Percentiles rank a stretch among this genome's conserved stretches.
Evolutionary conservation across 2,797 vertebrate species (phyloP).

Genomic region (Gadopsis bispinosus): DNA sequence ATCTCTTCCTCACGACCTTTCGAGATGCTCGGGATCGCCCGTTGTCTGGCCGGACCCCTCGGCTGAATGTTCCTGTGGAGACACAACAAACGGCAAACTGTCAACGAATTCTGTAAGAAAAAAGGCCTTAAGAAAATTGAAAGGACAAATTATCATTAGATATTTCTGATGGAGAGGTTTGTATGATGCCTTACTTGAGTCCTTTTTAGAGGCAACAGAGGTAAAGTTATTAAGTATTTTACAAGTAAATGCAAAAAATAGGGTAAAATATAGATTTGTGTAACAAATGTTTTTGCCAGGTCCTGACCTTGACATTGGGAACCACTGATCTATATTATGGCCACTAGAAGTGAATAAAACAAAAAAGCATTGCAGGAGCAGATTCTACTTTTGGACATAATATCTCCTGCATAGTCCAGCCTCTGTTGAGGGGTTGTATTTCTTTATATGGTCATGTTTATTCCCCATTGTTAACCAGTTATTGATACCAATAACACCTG

Average conservation of each 20-base stretch:
- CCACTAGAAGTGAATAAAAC: no score
- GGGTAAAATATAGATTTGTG: background rate
- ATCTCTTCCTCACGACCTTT: slow-evolving; percentile 93
- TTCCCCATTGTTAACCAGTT: no score
- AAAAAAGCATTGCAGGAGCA: no score
- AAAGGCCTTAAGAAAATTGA: background rate
- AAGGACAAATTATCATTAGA: background rate
- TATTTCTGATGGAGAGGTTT: background rate
- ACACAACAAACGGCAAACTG: slow-evolving; percentile 1
- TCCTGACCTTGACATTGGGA: no score
- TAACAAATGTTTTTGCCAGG: background rate
- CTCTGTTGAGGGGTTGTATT: no score
- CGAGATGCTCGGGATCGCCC: slow-evolving; percentile 87
- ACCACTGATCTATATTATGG: no score
- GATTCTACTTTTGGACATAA: no score
- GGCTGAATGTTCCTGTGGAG: slow-evolving; percentile 86
- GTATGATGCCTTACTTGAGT: background rate
- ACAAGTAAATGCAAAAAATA: background rate
- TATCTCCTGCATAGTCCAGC: no score
- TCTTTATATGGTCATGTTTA: no score
- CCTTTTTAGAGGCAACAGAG: background rate
- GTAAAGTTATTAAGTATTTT: background rate
- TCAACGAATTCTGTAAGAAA: background rate
- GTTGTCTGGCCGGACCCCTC: slow-evolving; percentile 62
- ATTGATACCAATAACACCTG: no score